A percentile compares a stretch with the other conserved stretches of the same genome.
These are phyloP conservation scores for Excalfactoria chinensis DNA, from an alignment of 2,113 vertebrate genomes.

Conservation along the genomic window DNA sequence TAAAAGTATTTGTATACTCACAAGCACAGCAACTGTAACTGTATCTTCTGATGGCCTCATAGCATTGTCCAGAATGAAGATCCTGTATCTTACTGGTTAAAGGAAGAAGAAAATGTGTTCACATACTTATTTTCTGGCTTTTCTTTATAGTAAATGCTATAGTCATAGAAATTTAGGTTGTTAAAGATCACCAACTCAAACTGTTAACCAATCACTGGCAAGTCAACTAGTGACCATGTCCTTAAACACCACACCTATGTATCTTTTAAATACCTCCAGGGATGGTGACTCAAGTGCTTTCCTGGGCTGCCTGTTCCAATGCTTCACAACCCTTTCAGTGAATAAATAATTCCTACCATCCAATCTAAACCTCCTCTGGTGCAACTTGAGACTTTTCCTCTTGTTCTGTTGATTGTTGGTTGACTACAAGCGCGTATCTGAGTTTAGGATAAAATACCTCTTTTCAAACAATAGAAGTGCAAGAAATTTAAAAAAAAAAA, in stretches of 20 bases:
- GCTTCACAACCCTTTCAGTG: neutral
- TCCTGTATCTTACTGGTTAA: conserved; percentile 72
- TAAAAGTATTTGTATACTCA: conserved; percentile 41
- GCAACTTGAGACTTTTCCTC: neutral
- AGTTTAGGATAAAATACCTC: neutral
- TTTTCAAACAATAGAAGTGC: neutral
- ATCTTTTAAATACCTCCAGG: neutral
- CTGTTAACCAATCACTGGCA: neutral
- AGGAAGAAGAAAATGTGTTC: neutral
- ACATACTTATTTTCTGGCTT: neutral
- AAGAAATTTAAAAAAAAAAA: neutral
- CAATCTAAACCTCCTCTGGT: neutral
- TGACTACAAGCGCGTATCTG: neutral
- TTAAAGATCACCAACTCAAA: neutral
- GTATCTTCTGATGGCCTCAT: conserved; percentile 66
- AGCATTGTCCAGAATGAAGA: conserved; percentile 76
- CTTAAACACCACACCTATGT: neutral
- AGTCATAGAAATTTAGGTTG: neutral
- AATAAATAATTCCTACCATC: neutral
- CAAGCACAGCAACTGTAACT: conserved; percentile 63
- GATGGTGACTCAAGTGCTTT: neutral
- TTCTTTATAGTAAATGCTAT: neutral
- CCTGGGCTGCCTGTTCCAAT: neutral
- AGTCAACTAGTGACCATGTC: neutral
- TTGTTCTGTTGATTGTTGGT: neutral